Evolutionary conservation across 2,113 vertebrate genomes (phyloP), one percentile per base, ranked within the genome.

Genomic region (Synchiropus splendidus): DNA sequence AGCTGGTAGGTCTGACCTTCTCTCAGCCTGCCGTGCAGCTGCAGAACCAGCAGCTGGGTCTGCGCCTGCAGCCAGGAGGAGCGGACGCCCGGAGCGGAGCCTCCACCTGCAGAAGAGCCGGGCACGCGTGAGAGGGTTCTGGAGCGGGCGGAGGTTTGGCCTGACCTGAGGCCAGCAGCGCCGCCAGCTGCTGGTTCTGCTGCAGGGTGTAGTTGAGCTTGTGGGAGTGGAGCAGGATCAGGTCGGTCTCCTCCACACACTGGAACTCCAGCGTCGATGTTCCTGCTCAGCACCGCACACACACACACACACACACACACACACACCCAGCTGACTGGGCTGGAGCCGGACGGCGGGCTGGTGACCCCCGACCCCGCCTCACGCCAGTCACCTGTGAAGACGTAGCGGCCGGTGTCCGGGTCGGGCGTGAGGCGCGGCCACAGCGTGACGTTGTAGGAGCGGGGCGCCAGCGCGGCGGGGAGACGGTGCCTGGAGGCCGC

Each of bases 191-290:
- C 10, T 1, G 3, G 0, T 18, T 32, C 6, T 52, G 9, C 12
- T 54, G 56, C 1, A 0, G 0, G 0, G 74, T 88, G 60, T 90
- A 88, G 45, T 84, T 87, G 18, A 96, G 89, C 36, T 88, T 86
- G 33, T 92, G 90, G 75, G 88, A 90, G 75, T 96, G 91, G 51
- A 97, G 90, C 48, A 96, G 66, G 68, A 97, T 87, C 56, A 91
- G 17, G 18, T 86, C 0, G 0, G 92, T 95, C 31, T 77, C 21
- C 2, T 51, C 12, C 1, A 18, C 0, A 31, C 92, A 93, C 35
- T 2, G 0, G 6, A 97, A 95, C 44, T 61, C 44, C 13, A 90
- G 85, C 0, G 42, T 75, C 51, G 89, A 91, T 0, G 12, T 51
- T 10, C 76, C 76, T 79, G 51, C 12, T 15, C 17, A 14, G 31